These are phyloP conservation scores for Babyrousa celebensis DNA, from an alignment of 2,797 vertebrate genomes.

Conservation along the genomic window DNA sequence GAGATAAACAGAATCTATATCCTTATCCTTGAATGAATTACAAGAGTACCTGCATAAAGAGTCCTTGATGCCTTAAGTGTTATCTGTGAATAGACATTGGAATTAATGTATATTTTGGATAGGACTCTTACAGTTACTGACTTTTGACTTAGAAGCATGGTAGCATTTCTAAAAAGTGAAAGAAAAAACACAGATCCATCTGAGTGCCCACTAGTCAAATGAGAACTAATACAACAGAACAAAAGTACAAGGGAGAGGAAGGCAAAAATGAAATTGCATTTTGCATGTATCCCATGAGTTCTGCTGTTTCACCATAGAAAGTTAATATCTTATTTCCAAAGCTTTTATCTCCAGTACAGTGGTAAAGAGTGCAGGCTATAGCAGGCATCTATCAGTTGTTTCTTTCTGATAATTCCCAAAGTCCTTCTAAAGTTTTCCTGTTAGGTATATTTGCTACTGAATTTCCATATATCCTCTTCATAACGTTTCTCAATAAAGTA, in stretches of 20 bases:
- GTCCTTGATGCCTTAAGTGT: rapidly evolving
- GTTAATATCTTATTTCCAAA: neutral
- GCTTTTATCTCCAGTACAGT: neutral
- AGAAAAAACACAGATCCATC: neutral
- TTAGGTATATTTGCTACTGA: neutral
- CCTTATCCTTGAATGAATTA: neutral
- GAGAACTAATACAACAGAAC: neutral
- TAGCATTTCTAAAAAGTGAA: neutral
- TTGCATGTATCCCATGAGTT: neutral
- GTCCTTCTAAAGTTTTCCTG: neutral
- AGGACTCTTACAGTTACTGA: neutral
- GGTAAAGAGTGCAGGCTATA: neutral
- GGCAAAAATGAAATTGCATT: neutral
- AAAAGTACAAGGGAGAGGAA: rapidly evolving
- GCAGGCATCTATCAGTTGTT: neutral
- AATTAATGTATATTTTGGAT: neutral
- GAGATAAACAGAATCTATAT: neutral
- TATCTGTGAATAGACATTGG: neutral
- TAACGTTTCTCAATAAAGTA: neutral
- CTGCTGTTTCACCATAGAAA: neutral
- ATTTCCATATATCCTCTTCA: neutral
- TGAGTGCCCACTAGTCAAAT: neutral
- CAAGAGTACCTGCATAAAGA: neutral
- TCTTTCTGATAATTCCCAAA: neutral
- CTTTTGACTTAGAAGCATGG: neutral